Percentiles rank a stretch among this genome's conserved stretches.
These are phyloP conservation scores for Drosophila austrosaltans DNA, from an alignment of 2,888 invertebrate genomes.

Conservation along the genomic window DNA sequence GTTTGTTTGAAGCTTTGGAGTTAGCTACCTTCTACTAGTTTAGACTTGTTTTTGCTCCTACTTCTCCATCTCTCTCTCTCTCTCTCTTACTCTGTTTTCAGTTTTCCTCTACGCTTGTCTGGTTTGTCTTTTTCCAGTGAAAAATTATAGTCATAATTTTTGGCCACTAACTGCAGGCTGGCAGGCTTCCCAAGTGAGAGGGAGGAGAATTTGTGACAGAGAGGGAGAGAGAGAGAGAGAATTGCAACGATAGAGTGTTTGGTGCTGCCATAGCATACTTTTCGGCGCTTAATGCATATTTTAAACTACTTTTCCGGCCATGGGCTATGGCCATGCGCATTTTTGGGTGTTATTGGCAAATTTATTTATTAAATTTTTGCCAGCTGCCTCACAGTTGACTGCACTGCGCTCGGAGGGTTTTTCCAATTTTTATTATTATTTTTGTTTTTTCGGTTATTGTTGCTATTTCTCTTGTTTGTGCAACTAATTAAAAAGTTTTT, in stretches of 20 bases:
- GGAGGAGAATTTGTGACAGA: background rate
- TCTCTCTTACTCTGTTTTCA: background rate
- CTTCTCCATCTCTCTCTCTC: background rate
- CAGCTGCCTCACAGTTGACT: conserved; percentile 42
- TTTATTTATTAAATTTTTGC: conserved; percentile 71
- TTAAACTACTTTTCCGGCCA: conserved; percentile 57
- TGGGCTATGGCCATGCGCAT: conserved; percentile 43
- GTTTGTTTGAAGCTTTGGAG: conserved; percentile 31
- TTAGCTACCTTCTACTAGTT: conserved; percentile 4
- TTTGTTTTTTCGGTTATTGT: conserved; percentile 11
- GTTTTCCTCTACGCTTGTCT: conserved; percentile 2
- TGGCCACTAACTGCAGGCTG: conserved; percentile 62
- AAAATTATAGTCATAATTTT: conserved; percentile 73
- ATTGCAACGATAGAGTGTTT: conserved; percentile 14
- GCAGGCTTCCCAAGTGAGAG: conserved; percentile 43
- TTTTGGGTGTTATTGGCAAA: conserved; percentile 71
- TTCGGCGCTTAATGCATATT: conserved; percentile 67
- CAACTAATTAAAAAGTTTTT: conserved; percentile 71
- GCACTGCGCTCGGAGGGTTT: conserved; percentile 28
- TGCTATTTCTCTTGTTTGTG: conserved; percentile 49
- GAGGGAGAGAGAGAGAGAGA: background rate
- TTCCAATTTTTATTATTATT: background rate
- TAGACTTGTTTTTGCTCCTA: conserved; percentile 4
- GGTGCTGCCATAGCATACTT: conserved; percentile 50
- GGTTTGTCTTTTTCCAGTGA: conserved; percentile 46